Conservation (phyloP, 2,888 invertebrate species). For the Euzophera pinguis region DNA sequence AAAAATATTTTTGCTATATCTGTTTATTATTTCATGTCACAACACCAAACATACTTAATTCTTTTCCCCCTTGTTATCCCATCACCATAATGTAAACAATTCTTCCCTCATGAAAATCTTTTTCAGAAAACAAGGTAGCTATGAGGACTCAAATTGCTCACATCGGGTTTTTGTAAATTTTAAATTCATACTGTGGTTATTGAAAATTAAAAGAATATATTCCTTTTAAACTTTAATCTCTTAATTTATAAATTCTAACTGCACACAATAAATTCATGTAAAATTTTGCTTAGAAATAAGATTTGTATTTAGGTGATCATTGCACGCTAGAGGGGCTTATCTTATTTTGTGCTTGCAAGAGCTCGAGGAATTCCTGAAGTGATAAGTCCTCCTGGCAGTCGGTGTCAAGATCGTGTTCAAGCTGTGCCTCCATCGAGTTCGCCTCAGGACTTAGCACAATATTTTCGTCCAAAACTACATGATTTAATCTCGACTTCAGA, state of each 20-base stretch:
- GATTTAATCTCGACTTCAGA: conserved; percentile 70
- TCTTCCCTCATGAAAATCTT: too few species aligned
- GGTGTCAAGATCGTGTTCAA: conserved; percentile 74
- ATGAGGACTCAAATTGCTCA: too few species aligned
- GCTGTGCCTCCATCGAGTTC: conserved; percentile 69
- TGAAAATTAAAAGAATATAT: neutral
- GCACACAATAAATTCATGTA: conserved; percentile 67
- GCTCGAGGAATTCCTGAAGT: conserved; percentile 71
- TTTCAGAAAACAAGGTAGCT: too few species aligned
- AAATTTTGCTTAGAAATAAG: conserved; percentile 42
- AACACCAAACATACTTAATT: too few species aligned
- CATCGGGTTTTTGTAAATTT: too few species aligned
- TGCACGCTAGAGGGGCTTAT: conserved; percentile 58
- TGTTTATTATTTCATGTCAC: too few species aligned
- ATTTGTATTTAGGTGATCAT: conserved; percentile 38
- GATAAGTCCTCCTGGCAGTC: conserved; percentile 76
- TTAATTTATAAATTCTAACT: conserved; percentile 57
- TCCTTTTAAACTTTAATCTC: conserved; percentile 46
- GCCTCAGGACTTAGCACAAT: conserved; percentile 73
- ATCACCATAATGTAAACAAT: too few species aligned
- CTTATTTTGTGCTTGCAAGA: conserved; percentile 72
- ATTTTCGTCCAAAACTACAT: conserved; percentile 73
- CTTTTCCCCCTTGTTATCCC: too few species aligned
- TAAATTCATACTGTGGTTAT: too few species aligned
- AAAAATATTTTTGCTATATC: too few species aligned